Evolutionary conservation across 2,797 vertebrate species (phyloP), one percentile per base, ranked within the genome.

Genomic region (Arnoldichthys spilopterus): DNA sequence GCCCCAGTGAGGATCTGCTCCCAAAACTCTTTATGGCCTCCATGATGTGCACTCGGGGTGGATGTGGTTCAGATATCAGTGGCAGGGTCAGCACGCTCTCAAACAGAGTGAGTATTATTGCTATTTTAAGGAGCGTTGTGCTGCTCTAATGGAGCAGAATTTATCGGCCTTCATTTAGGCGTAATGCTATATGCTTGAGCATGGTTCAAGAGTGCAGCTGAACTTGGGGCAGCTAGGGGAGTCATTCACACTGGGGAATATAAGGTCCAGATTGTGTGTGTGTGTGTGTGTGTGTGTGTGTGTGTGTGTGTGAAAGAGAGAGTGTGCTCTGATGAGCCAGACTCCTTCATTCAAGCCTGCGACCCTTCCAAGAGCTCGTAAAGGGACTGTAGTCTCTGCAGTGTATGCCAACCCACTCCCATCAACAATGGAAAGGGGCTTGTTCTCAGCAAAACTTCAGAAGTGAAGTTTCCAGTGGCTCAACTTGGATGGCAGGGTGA

Each of bases 381-480:
- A 90, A 91, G 87, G 83, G 87, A 86, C 88, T 84, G n/a, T 76
- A 86, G 82, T 32, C 75, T 81, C 64, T 67, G 34, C 28, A 18
- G 63, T 56, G 68, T 15, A 13, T 86, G 90, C 90, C 90, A 92
- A 88, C 86, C 84, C 87, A 86, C 91, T 92, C 90, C 90, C 90
- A 90, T 92, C 90, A 92, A 88, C 87, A 86, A 88, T 91, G 82
- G 84, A 92, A 90, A 84, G 77, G 72, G 34, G 67, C 76, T 76
- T 32, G 45, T 63, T 71, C 40, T 58, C 15, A 58, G 63, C 28
- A 59, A 16, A 68, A 64, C 43, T 68, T 66, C 63, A 20, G 40
- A 66, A 75, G 51, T 47, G 70, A 74, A 67, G 16, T 68, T 81
- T 64, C 67, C 73, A 77, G 53, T 79, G 72, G 69, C 37, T 81